Base-by-base conservation (phyloP, 2,797 vertebrate species). In the Merluccius polli region DNA sequence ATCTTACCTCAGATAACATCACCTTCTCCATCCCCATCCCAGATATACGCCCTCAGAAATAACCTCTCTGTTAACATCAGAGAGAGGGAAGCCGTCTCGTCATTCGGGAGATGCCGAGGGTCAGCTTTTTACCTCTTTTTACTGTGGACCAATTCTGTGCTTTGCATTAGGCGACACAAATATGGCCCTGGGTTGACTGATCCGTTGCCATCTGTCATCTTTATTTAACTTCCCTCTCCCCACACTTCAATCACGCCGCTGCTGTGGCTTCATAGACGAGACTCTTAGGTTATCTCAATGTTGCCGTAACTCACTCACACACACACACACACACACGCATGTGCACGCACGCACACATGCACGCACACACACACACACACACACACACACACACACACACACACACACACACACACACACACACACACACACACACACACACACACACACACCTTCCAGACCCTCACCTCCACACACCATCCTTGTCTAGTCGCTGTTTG, bases 171-270 rank as follows among this genome's bases (percentile, higher is more conserved):
- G 84, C 85, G 87, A 90, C 88, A 83, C 83, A 80, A 79, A 83
- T 85, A 73, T 85, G 70, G 74, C 36, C 74, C 33, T 69, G 78
- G 77, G 72, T 15, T 75, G 78, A 67, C 63, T 1, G 36, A 84
- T 79, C 76, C 74, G 68, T 73, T 81, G 67, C 77, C 82, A 78
- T 89, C 73, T 68, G 86, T 87, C 88, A 87, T 90, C 78, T 91
- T 91, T 89, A 92, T 89, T 88, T 81, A 87, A 85, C 88, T 90
- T 89, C 87, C 89, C 76, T 84, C 86, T 83, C 70, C 30, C 73
- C 71, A 77, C 85, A 87, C 87, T 88, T 89, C 84, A 80, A 86
- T 90, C 87, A 80, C 84, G 86, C 84, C 88, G 78, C 82, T 79
- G 83, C 88, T 83, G 87, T 82, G 87, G 41, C 87, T 87, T 63